These are phyloP conservation scores for Neosalanx taihuensis DNA, from an alignment of 2,797 vertebrate species.

Conservation along the genomic window DNA sequence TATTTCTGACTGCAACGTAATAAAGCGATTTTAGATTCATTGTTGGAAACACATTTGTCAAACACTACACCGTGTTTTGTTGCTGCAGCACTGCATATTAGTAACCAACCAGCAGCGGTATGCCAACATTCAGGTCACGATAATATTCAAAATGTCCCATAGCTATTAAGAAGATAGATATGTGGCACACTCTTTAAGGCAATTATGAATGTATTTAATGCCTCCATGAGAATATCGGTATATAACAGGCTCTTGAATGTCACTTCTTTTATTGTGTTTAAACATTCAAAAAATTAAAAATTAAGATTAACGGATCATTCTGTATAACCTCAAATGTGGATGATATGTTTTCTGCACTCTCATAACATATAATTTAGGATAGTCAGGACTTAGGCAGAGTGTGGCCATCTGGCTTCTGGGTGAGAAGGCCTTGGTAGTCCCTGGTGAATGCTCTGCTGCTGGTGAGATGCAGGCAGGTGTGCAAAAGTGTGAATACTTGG, in stretches of 20 bases:
- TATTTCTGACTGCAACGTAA: conserved; percentile 38
- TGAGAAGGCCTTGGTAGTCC: conserved; percentile 1
- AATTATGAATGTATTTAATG: conserved; percentile 51
- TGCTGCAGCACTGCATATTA: neutral
- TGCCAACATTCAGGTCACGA: conserved; percentile 1
- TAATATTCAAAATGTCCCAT: conserved; percentile 19
- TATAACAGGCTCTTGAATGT: conserved; percentile 45
- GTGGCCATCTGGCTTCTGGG: neutral
- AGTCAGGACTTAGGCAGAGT: neutral
- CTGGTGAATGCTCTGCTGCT: neutral
- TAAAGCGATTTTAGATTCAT: conserved; percentile 45
- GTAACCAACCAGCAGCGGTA: neutral
- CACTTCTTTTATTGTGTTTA: conserved; percentile 47
- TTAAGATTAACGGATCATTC: conserved; percentile 31
- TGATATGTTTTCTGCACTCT: conserved; percentile 26
- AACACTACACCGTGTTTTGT: conserved; percentile 1
- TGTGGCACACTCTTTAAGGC: conserved; percentile 41
- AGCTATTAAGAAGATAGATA: conserved; percentile 37
- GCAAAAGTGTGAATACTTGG: conserved; percentile 3
- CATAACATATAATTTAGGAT: conserved; percentile 1
- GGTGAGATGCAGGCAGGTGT: neutral
- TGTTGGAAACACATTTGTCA: conserved; percentile 33
- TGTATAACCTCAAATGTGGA: conserved; percentile 21
- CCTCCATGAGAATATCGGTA: conserved; percentile 49
- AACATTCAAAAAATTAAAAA: conserved; percentile 33